Evolutionary conservation across 2,888 invertebrate genomes (phyloP).

Genomic region (Agrochola circellaris): DNA sequence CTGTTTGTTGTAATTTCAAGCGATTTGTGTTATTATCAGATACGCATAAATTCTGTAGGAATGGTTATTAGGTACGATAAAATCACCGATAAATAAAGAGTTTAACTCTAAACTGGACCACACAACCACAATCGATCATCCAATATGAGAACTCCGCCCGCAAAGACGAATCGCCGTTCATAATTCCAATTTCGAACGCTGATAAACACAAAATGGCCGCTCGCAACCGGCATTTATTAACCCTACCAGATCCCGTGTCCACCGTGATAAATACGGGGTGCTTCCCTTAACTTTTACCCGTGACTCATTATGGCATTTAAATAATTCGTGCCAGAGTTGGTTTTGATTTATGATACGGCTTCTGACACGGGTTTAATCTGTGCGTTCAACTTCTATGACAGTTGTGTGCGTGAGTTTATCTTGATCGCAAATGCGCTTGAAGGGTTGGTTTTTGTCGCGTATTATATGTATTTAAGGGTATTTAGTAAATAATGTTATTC

Average conservation of each 20-base stretch:
- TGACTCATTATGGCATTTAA: conserved; percentile 90
- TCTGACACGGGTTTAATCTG: conserved; percentile 83
- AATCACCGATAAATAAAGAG: conserved; percentile 11
- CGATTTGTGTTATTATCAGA: neutral
- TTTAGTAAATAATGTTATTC: conserved; percentile 16
- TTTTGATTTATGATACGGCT: conserved; percentile 86
- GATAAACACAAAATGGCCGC: conserved; percentile 86
- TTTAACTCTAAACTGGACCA: conserved; percentile 56
- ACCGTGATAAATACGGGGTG: conserved; percentile 86
- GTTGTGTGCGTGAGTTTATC: conserved; percentile 72
- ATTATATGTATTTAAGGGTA: conserved; percentile 13
- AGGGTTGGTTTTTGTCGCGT: conserved; percentile 66
- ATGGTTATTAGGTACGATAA: neutral
- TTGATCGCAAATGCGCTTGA: conserved; percentile 69
- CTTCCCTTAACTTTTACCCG: conserved; percentile 84
- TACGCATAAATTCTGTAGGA: neutral
- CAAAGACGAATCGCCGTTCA: conserved; percentile 82
- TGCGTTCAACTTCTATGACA: conserved; percentile 72
- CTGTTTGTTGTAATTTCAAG: neutral
- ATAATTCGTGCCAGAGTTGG: conserved; percentile 86
- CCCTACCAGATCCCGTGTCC: conserved; percentile 85
- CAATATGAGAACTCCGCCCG: conserved; percentile 70
- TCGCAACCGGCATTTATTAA: conserved; percentile 85
- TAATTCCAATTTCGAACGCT: conserved; percentile 85
- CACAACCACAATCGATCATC: conserved; percentile 73